These are phyloP conservation scores for Stichopus chloronotus DNA, from an alignment of 35 echinoderm and acorn worm genomes.

Conservation along the genomic window DNA sequence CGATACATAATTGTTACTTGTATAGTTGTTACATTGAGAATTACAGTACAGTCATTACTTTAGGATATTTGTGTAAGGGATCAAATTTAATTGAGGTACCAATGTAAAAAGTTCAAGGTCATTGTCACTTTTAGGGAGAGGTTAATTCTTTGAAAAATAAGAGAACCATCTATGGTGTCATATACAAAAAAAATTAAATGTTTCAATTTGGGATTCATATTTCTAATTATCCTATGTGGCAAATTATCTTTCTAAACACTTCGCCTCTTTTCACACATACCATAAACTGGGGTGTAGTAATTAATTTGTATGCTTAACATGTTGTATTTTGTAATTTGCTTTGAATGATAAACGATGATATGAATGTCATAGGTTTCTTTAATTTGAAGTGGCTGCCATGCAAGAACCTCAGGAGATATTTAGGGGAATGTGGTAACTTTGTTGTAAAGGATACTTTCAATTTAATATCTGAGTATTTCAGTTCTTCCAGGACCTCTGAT, in stretches of 20 bases:
- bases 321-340: neutral
- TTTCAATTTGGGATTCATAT: neutral
- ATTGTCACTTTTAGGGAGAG: neutral
- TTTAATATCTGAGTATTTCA: no score
- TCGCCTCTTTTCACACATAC: neutral
- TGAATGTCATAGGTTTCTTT: neutral
- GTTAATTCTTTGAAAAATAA: neutral
- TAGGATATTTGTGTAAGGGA: slow-evolving; percentile 14
- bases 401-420: neutral
- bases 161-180: neutral
- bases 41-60: neutral
- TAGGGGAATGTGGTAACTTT: neutral
- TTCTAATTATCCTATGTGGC: neutral
- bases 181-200: neutral
- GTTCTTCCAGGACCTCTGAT: no score
- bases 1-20: slow-evolving; percentile 1
- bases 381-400: neutral
- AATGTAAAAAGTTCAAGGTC: neutral
- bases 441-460: no score
- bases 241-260: neutral
- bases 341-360: neutral
- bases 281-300: neutral
- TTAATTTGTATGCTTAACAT: no score
- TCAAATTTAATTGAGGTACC: slow-evolving; percentile 12
- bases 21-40: slow-evolving; percentile 9